Evolutionary conservation across 2,888 invertebrate genomes (phyloP).

Genomic region (Melieria picta): DNA sequence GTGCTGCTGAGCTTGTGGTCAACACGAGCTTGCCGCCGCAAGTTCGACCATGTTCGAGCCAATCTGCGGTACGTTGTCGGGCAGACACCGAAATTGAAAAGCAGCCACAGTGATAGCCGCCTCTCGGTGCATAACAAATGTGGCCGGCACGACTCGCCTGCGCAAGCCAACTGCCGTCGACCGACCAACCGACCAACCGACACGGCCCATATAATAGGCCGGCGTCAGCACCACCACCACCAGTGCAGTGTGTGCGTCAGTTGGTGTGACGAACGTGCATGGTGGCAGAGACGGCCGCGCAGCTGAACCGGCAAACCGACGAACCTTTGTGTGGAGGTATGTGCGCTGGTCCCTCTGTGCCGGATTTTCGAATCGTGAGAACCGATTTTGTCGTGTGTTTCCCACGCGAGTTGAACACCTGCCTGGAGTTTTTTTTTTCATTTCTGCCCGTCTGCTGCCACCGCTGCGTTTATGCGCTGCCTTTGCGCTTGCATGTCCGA

Average conservation of each 20-base stretch:
- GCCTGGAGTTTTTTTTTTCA: conserved; percentile 52
- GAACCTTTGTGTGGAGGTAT: conserved; percentile 24
- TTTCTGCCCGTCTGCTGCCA: conserved; percentile 12
- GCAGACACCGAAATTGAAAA: neutral
- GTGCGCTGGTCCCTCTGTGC: conserved; percentile 46
- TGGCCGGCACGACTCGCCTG: conserved; percentile 30
- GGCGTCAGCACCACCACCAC: neutral
- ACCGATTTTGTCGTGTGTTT: conserved; percentile 67
- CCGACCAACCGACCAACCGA: neutral
- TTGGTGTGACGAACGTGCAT: conserved; percentile 30
- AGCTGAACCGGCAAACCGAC: conserved; percentile 15
- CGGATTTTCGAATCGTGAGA: conserved; percentile 66
- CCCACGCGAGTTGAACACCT: conserved; percentile 67
- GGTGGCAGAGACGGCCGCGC: neutral
- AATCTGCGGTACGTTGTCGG: no score
- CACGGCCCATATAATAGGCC: no score
- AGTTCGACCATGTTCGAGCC: neutral
- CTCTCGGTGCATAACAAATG: conserved; percentile 38
- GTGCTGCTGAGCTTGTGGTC: conserved; percentile 16
- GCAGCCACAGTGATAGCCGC: conserved; percentile 14
- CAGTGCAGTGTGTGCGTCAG: conserved; percentile 23
- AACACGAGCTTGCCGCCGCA: conserved; percentile 25
- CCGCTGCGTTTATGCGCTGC: conserved; percentile 8
- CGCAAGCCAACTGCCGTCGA: neutral
- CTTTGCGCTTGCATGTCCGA: neutral